These are phyloP conservation scores for Sebastolobus altivelis DNA, from an alignment of 2,797 vertebrate species.

Conservation along the genomic window DNA sequence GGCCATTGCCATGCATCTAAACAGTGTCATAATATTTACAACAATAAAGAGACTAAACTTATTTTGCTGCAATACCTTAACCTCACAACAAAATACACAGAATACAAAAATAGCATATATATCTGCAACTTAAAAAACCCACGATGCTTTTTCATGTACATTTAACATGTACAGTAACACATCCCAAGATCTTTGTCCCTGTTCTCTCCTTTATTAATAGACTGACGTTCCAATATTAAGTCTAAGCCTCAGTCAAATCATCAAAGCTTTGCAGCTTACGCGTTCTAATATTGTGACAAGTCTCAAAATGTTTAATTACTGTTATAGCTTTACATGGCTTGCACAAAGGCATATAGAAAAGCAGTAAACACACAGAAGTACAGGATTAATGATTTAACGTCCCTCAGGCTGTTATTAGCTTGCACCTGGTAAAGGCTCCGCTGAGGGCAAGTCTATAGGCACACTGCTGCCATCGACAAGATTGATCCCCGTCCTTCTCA, in stretches of 20 bases:
- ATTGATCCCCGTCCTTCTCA: constrained; percentile 44
- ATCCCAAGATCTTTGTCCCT: not conserved
- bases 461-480: constrained; percentile 40
- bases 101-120: not conserved
- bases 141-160: not conserved
- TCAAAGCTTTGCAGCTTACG: constrained; percentile 4
- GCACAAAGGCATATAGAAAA: constrained; percentile 21
- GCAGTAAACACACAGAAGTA: constrained; percentile 32
- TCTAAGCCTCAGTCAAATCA: not conserved
- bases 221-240: not conserved
- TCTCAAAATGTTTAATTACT: constrained; percentile 24
- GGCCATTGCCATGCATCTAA: not conserved
- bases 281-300: not conserved
- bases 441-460: constrained; percentile 30
- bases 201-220: not conserved
- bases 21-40: not conserved
- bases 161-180: not conserved
- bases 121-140: not conserved
- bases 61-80: not conserved
- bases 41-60: not conserved
- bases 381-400: constrained; percentile 49
- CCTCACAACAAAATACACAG: not conserved
- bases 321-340: constrained; percentile 12
- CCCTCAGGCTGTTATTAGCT: constrained; percentile 50
- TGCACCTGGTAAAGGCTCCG: constrained; percentile 28